Evolutionary conservation across 2,888 invertebrate species (phyloP), one percentile per base, ranked within the genome.

Genomic region (Calephelis perditalis): DNA sequence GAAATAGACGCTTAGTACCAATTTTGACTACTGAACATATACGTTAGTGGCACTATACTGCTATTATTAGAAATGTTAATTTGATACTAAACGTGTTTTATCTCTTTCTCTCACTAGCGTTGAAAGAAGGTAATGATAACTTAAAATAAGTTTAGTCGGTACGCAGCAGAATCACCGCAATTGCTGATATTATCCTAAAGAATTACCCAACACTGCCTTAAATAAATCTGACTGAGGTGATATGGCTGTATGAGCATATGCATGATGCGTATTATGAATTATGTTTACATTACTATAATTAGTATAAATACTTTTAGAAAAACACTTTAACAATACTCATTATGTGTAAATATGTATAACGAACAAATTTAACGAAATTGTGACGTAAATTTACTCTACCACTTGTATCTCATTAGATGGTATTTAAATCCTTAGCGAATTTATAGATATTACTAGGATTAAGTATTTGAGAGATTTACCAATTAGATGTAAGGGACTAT

Each of bases 371-470:
- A 77, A 75, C 68, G 78, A 78, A 81, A 80, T 83, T 82, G 81
- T 78, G 78, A 82, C 82, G 75, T 78, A 78, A 84, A 82, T 76
- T 80, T 84, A 81, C 85, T 86, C 84, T 86, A 85, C 82, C 82
- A 85, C 82, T 86, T 84, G 88, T 86, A 90, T 90, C 90, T 90
- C 90, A 90, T 89, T 90, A 90, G 90, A 86, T 83, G 82, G 81
- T 89, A 87, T 87, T 81, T 84, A 79, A 84, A 84, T 83, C 73
- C 78, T 84, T 90, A 90, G 89, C 88, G 89, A 90, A 90, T 89
- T 89, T 89, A 88, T 88, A 88, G 85, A 76, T 80, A 75, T 80
- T 79, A 76, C 79, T 78, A 78, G 78, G 76, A 73, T 73, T 84
- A 85, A 82, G 81, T 79, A 80, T 75, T 83, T 79, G 83, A 86